phyloP scores from a whole-genome alignment of 1,140 invertebrate genomes.

The Carposina sasakii region DNA sequence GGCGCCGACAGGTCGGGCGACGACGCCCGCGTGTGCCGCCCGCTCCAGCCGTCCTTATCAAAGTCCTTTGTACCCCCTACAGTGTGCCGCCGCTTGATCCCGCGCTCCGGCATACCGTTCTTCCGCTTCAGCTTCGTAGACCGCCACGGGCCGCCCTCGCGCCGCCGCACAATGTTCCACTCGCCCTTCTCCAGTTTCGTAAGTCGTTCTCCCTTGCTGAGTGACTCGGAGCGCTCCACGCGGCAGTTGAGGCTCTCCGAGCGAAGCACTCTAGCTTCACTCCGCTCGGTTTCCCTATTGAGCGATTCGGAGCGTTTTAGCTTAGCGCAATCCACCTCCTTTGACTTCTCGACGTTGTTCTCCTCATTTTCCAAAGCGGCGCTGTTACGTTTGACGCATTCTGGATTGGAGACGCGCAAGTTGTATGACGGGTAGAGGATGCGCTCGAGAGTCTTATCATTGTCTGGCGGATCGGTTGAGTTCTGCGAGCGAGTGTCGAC shows the following conservation, averaged over 20 bases:
- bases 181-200: conserved; percentile 89
- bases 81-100: conserved; percentile 91
- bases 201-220: conserved; percentile 82
- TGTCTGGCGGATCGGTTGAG: conserved; percentile 43
- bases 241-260: conserved; percentile 71
- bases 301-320: conserved; percentile 77
- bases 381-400: conserved; percentile 43
- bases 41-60: conserved; percentile 70
- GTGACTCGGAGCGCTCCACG: conserved; percentile 75
- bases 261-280: conserved; percentile 72
- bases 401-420: conserved; percentile 20
- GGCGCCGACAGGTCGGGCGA: conserved; percentile 59
- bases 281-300: conserved; percentile 57
- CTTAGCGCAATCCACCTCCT: conserved; percentile 35
- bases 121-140: conserved; percentile 80
- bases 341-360: conserved; percentile 11
- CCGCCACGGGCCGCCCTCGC: conserved; percentile 73
- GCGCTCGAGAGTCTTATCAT: conserved; percentile 41
- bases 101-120: conserved; percentile 82
- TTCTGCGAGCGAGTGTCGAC: conserved; percentile 55
- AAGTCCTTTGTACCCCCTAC: conserved; percentile 92
- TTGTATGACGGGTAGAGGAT: conserved; percentile 17
- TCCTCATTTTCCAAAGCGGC: conserved; percentile 28
- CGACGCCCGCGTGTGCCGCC: conserved; percentile 64
- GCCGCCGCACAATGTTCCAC: conserved; percentile 82